Conservation (phyloP, 2,888 invertebrate species). For the Thumatha senex region DNA sequence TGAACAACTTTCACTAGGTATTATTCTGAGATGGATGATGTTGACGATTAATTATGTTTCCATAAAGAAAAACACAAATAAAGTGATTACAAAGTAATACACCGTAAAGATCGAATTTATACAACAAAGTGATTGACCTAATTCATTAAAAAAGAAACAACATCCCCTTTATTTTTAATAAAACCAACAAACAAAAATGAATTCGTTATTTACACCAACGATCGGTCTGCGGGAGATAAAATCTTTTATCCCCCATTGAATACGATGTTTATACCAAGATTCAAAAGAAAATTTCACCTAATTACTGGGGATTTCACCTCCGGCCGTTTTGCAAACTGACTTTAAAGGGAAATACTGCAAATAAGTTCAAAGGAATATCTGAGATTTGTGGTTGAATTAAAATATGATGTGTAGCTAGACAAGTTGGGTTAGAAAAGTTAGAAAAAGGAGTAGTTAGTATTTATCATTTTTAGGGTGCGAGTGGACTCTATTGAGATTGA, state of each 20-base stretch:
- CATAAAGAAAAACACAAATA: too few relatives aligned
- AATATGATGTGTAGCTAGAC: constrained; percentile 27
- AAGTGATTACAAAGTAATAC: too few relatives aligned
- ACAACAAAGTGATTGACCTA: constrained; percentile 25
- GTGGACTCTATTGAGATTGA: too few relatives aligned
- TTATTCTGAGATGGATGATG: too few relatives aligned
- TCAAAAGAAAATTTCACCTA: constrained; percentile 67
- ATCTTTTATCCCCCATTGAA: constrained; percentile 70
- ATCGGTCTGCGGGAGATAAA: constrained; percentile 59
- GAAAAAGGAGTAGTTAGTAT: too few relatives aligned
- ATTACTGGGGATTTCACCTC: constrained; percentile 59
- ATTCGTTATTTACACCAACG: constrained; percentile 70
- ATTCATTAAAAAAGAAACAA: constrained; percentile 32
- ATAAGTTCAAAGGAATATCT: constrained; percentile 43
- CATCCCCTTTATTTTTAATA: constrained; percentile 40
- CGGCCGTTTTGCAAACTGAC: constrained; percentile 38
- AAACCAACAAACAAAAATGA: constrained; percentile 56
- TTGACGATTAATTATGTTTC: too few relatives aligned
- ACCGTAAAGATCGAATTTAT: constrained; percentile 1
- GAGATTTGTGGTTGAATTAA: constrained; percentile 39
- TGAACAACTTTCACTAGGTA: too few relatives aligned
- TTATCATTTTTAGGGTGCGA: too few relatives aligned
- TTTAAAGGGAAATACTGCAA: constrained; percentile 49
- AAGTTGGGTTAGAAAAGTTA: constrained; percentile 19
- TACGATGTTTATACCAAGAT: constrained; percentile 67